Percentiles rank a stretch among this genome's conserved stretches.
Evolutionary conservation across 2,888 invertebrate species (phyloP).

Genomic region (Argyra leucocephala): DNA sequence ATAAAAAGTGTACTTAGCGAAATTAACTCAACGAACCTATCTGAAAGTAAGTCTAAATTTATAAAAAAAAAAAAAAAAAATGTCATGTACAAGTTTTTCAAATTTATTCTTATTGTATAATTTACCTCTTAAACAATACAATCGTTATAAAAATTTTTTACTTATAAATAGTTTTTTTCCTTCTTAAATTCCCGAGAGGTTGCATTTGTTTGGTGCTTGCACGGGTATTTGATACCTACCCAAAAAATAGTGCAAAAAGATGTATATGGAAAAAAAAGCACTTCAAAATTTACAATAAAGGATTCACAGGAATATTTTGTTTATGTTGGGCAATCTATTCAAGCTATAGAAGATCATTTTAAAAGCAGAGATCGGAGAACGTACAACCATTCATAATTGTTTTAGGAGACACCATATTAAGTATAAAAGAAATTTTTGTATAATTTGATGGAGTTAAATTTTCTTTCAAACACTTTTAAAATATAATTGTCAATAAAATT

Average conservation of each 20-base stretch:
- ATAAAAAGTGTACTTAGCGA: not conserved
- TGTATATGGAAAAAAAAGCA: constrained; percentile 10
- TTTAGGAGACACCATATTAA: constrained; percentile 2
- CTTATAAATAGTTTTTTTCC: not conserved
- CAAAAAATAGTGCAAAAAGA: constrained; percentile 13
- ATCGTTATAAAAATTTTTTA: not conserved
- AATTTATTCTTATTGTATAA: constrained; percentile 1
- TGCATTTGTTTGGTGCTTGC: too few relatives aligned
- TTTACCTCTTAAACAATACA: not conserved
- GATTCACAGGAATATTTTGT: constrained; percentile 19
- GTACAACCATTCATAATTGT: constrained; percentile 15
- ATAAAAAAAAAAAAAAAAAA: too few relatives aligned
- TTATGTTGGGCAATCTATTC: constrained; percentile 15
- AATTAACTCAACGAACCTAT: not conserved
- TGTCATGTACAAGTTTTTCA: not conserved
- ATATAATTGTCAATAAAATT: too few relatives aligned
- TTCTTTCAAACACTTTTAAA: constrained; percentile 7
- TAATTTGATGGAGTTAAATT: constrained; percentile 12
- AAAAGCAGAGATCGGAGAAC: constrained; percentile 10
- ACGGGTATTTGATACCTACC: constrained; percentile 12
- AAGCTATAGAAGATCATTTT: constrained; percentile 18
- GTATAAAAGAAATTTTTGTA: constrained; percentile 12
- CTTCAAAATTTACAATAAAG: constrained; percentile 15
- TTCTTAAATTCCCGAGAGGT: too few relatives aligned
- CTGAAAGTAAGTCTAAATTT: not conserved